phyloP scores from a whole-genome alignment of 2,888 invertebrate genomes.

The Cheilosia impressa region DNA sequence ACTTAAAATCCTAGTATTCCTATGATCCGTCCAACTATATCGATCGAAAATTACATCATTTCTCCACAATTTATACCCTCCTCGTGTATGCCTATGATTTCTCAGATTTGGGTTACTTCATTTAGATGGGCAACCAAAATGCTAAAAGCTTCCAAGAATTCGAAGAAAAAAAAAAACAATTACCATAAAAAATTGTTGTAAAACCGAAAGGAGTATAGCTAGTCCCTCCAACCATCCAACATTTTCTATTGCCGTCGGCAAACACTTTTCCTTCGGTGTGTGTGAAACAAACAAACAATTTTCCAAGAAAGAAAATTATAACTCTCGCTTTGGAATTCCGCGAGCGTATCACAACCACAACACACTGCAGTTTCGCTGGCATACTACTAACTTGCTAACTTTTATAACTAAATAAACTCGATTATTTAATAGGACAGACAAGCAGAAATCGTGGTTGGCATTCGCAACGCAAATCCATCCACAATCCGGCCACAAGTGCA shows the following conservation, averaged over 20 bases:
- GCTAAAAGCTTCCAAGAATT: no score
- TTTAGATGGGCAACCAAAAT: no score
- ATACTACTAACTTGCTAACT: constrained; percentile 76
- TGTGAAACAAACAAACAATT: constrained; percentile 48
- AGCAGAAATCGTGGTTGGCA: constrained; percentile 64
- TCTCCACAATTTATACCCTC: no score
- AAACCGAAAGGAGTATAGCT: constrained; percentile 37
- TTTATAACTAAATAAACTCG: constrained; percentile 74
- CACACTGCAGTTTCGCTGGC: constrained; percentile 63
- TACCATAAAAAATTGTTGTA: neutral
- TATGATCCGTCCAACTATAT: no score
- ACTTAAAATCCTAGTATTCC: no score
- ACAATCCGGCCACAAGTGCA: constrained; percentile 30
- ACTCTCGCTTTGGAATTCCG: constrained; percentile 65
- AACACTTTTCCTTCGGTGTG: constrained; percentile 47
- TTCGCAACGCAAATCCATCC: constrained; percentile 35
- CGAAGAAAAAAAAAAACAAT: no score
- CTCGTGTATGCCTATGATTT: no score
- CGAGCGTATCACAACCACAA: constrained; percentile 43
- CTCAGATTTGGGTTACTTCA: no score
- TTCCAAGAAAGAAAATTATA: constrained; percentile 72
- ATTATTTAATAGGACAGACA: constrained; percentile 75
- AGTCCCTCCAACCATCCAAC: constrained; percentile 19
- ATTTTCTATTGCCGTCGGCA: constrained; percentile 16
- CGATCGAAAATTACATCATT: no score